phyloP scores from a whole-genome alignment of 92 coral and sea anemone genomes.

The Chrysogorgia sp. region DNA sequence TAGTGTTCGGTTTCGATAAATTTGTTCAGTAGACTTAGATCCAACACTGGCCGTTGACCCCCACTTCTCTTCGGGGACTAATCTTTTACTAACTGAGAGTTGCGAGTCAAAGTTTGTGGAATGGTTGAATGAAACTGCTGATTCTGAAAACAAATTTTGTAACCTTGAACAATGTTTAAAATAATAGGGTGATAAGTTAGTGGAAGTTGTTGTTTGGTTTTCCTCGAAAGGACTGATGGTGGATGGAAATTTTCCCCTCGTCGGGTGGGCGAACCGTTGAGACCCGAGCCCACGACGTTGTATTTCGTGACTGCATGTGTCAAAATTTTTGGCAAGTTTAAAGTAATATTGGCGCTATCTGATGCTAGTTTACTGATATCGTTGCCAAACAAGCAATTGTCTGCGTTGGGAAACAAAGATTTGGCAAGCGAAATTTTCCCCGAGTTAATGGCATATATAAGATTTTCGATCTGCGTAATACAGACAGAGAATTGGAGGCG shows the following conservation, averaged over 20 bases:
- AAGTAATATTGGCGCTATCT: conserved; percentile 1
- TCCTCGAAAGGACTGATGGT: no score
- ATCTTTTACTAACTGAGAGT: no score
- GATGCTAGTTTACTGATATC: conserved; percentile 15
- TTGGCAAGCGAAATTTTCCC: conserved; percentile 8
- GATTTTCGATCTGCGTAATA: neutral
- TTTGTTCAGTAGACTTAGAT: conserved; percentile 25
- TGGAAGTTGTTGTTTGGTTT: no score
- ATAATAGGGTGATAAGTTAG: conserved; percentile 36
- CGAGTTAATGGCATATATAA: conserved; percentile 19
- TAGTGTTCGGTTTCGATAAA: conserved; percentile 45
- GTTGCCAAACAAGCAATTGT: conserved; percentile 18
- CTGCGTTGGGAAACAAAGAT: conserved; percentile 19
- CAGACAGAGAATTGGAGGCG: conserved; percentile 12
- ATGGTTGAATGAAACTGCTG: neutral
- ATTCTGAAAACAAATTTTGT: conserved; percentile 16
- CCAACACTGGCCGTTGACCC: conserved; percentile 43
- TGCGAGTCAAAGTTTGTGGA: neutral
- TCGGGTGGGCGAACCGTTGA: neutral
- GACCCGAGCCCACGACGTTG: conserved; percentile 6
- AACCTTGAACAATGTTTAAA: conserved; percentile 9
- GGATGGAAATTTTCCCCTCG: no score
- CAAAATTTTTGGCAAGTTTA: conserved; percentile 18
- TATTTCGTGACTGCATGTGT: conserved; percentile 14
- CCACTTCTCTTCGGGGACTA: conserved; percentile 40